These are phyloP conservation scores for Picathartes gymnocephalus DNA, from an alignment of 2,113 vertebrate genomes.

Conservation along the genomic window DNA sequence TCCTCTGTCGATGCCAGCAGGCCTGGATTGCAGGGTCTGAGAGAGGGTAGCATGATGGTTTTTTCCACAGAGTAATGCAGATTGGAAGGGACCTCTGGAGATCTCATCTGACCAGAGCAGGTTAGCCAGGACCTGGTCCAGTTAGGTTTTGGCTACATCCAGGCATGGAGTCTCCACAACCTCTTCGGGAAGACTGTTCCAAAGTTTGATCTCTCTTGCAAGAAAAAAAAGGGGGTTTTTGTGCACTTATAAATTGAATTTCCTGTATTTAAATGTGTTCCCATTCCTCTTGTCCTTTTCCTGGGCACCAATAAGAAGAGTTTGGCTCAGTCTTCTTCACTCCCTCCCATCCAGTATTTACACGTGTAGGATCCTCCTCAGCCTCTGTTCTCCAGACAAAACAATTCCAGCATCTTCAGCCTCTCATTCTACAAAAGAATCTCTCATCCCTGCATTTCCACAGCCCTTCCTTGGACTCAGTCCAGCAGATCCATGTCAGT, in stretches of 20 bases:
- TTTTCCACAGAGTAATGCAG: neutral
- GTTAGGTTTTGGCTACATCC: neutral
- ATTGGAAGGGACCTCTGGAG: neutral
- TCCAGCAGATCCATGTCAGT: neutral
- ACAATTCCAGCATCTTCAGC: neutral
- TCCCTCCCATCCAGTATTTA: neutral
- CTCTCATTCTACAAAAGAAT: neutral
- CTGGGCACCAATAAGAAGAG: neutral
- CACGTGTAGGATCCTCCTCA: neutral
- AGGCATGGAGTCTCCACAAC: neutral
- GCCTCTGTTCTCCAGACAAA: neutral
- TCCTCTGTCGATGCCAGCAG: neutral
- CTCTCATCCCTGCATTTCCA: neutral
- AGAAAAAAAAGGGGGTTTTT: rapidly evolving
- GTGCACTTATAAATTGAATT: neutral
- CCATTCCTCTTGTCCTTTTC: neutral
- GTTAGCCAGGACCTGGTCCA: neutral
- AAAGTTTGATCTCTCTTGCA: neutral
- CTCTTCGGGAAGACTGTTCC: neutral
- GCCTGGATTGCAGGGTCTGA: neutral
- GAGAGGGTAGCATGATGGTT: neutral
- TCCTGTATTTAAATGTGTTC: neutral
- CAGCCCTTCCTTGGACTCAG: neutral
- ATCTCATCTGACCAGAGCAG: neutral
- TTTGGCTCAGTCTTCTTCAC: neutral